Conservation (phyloP, 2,113 vertebrate species). For the Sphyrna mokarran region DNA sequence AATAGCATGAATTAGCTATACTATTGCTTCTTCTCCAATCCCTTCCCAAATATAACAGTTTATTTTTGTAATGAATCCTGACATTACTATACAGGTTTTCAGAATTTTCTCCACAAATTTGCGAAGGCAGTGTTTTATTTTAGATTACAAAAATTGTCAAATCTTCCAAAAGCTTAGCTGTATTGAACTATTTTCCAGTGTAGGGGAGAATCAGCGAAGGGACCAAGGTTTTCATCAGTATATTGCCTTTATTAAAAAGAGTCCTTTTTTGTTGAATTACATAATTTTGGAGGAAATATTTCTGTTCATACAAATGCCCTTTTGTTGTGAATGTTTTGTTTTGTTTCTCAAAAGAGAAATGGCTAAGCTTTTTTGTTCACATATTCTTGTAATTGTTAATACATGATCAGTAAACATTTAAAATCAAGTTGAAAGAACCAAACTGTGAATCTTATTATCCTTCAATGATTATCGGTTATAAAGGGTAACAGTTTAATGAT, state of each 20-base stretch:
- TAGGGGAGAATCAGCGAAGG: neutral
- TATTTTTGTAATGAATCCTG: neutral
- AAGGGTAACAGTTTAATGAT: constrained; percentile 6
- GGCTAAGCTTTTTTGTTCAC: neutral
- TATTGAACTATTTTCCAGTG: neutral
- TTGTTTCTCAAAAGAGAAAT: neutral
- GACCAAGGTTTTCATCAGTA: neutral
- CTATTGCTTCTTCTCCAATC: neutral
- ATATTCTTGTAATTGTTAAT: neutral
- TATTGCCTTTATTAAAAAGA: neutral
- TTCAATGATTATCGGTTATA: neutral
- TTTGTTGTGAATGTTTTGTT: neutral
- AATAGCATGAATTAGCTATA: too few relatives aligned
- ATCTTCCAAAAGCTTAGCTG: neutral
- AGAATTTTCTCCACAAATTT: neutral
- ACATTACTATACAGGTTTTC: neutral
- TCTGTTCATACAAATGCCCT: neutral
- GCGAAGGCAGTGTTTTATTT: neutral
- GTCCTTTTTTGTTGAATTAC: neutral
- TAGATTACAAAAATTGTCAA: neutral
- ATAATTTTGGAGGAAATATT: neutral
- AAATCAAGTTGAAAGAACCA: neutral
- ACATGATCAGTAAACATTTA: neutral
- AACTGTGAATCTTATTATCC: neutral
- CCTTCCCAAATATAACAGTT: neutral